These are phyloP conservation scores for Timandra comae DNA, from an alignment of 2,888 invertebrate genomes.

Conservation along the genomic window DNA sequence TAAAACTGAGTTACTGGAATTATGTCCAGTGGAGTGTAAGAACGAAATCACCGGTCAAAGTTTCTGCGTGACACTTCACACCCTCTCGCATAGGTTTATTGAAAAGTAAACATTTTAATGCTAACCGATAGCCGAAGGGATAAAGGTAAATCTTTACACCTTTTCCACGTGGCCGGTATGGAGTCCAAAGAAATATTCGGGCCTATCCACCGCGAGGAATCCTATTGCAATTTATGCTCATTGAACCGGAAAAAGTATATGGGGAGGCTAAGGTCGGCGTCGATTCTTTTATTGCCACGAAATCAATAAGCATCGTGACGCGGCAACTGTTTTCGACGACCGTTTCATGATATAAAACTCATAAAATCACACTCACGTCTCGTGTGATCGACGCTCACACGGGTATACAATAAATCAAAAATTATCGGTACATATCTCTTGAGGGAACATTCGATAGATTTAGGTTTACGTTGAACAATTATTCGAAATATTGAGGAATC, in stretches of 20 bases:
- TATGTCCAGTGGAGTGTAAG: slow-evolving; percentile 34
- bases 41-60: slow-evolving; percentile 35
- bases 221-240: slow-evolving; percentile 75
- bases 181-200: slow-evolving; percentile 58
- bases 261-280: slow-evolving; percentile 62
- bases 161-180: slow-evolving; percentile 48
- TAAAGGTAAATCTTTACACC: slow-evolving; percentile 63
- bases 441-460: slow-evolving; percentile 48
- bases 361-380: slow-evolving; percentile 36
- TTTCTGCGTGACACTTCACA: slow-evolving; percentile 28
- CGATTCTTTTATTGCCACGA: slow-evolving; percentile 69
- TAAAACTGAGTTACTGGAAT: slow-evolving; percentile 38
- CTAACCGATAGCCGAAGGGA: slow-evolving; percentile 47
- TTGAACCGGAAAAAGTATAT: slow-evolving; percentile 69
- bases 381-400: slow-evolving; percentile 20
- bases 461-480: slow-evolving; percentile 48
- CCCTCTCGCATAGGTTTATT: slow-evolving; percentile 34
- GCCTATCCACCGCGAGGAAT: slow-evolving; percentile 62
- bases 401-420: slow-evolving; percentile 30
- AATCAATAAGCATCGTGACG: slow-evolving; percentile 67
- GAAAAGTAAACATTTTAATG: slow-evolving; percentile 59
- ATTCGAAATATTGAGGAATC: slow-evolving; percentile 64
- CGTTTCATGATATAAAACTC: slow-evolving; percentile 36
- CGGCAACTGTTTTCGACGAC: slow-evolving; percentile 37
- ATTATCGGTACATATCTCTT: slow-evolving; percentile 40